These are phyloP conservation scores for Rana temporaria DNA, from an alignment of 2,113 vertebrate genomes.

Conservation along the genomic window DNA sequence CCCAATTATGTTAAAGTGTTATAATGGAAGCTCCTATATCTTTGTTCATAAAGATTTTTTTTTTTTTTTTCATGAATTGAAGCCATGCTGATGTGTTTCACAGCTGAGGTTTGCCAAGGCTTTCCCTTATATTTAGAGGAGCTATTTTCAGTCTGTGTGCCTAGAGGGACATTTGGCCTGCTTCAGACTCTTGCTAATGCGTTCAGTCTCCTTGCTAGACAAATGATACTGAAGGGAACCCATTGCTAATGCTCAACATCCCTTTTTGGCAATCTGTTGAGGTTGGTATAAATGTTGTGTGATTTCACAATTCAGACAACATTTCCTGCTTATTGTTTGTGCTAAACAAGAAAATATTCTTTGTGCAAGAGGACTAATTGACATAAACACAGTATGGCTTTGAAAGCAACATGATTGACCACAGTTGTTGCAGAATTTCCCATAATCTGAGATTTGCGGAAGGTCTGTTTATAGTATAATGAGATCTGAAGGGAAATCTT, in stretches of 20 bases:
- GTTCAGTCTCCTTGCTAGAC: conserved; percentile 50
- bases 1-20: no score
- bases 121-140: conserved; percentile 45
- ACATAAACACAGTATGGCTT: neutral
- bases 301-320: conserved; percentile 1
- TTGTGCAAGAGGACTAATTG: neutral
- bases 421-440: neutral
- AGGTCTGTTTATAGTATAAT: neutral
- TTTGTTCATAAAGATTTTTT: neutral
- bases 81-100: neutral
- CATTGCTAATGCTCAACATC: conserved; percentile 26
- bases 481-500: neutral
- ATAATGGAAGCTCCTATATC: neutral
- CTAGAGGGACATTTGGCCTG: conserved; percentile 49
- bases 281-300: conserved; percentile 12
- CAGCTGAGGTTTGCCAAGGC: conserved; percentile 37
- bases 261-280: conserved; percentile 17
- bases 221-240: conserved; percentile 40
- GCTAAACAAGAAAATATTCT: neutral
- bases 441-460: neutral
- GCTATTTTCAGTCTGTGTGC: conserved; percentile 42
- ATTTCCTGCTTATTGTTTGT: neutral
- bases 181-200: conserved; percentile 46
- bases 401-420: neutral
- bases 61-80: neutral